Conservation (phyloP, 2,888 invertebrate genomes). For the Arctia plantaginis region DNA sequence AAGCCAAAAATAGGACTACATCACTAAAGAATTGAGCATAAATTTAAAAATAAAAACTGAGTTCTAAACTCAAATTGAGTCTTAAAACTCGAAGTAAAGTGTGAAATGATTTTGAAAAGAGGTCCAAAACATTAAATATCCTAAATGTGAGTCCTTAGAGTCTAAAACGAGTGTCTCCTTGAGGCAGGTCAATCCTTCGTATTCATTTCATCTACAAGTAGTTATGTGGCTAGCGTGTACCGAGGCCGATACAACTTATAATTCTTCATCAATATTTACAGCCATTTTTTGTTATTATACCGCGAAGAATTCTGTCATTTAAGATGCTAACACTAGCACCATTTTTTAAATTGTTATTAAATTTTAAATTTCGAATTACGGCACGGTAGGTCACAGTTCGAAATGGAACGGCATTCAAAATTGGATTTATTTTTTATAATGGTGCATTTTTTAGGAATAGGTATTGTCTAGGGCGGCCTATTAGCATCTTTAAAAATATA, state of each 20-base stretch:
- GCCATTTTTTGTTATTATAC: slow-evolving; percentile 48
- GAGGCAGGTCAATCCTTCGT: slow-evolving; percentile 45
- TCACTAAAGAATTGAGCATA: background rate
- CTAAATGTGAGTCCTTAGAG: background rate
- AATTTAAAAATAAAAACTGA: background rate
- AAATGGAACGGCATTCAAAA: background rate
- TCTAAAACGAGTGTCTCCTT: slow-evolving; percentile 31
- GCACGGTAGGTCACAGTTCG: too few relatives aligned
- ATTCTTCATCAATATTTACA: slow-evolving; percentile 54
- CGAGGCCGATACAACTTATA: slow-evolving; percentile 50
- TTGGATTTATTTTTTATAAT: background rate
- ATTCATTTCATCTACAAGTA: slow-evolving; percentile 43
- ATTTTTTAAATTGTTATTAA: background rate
- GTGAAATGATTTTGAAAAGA: background rate
- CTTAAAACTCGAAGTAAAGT: background rate
- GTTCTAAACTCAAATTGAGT: background rate
- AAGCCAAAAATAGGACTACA: background rate
- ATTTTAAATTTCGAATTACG: background rate
- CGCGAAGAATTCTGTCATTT: slow-evolving; percentile 7
- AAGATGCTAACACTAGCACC: background rate
- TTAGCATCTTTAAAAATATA: background rate
- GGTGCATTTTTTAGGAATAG: too few relatives aligned
- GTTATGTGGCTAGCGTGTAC: slow-evolving; percentile 52
- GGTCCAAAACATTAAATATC: background rate
- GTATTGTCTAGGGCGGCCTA: too few relatives aligned